Percentiles rank a stretch among this genome's conserved stretches.
phyloP scores from a whole-genome alignment of 2,113 vertebrate species.

The Coregonus clupeaformis region DNA sequence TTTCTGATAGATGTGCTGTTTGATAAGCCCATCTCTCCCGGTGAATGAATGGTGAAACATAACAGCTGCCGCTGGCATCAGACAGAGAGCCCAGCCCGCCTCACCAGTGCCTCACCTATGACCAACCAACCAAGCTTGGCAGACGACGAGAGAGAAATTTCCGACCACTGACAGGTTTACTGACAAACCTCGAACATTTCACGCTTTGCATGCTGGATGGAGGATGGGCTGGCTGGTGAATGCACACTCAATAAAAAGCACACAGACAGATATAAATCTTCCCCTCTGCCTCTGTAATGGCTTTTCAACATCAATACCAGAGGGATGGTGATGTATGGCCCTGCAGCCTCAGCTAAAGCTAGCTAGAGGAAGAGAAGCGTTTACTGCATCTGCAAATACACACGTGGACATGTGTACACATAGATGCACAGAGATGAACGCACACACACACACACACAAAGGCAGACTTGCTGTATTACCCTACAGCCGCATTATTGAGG shows the following conservation, averaged over 20 bases:
- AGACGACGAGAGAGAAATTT: neutral
- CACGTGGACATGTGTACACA: neutral
- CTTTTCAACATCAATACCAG: constrained; percentile 21
- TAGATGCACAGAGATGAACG: neutral
- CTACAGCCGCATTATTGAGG: too few species aligned
- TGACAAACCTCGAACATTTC: constrained; percentile 36
- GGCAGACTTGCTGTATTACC: too few species aligned
- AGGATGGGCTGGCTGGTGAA: neutral
- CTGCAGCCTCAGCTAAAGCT: neutral
- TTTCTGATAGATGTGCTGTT: constrained; percentile 34
- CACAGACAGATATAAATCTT: constrained; percentile 26
- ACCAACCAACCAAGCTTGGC: neutral
- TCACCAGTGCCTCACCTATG: neutral
- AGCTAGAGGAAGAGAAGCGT: neutral
- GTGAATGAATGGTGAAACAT: constrained; percentile 7
- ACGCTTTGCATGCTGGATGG: constrained; percentile 9
- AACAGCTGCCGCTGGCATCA: constrained; percentile 1
- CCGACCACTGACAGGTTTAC: constrained; percentile 53
- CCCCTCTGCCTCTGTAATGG: constrained; percentile 18
- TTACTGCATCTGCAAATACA: neutral
- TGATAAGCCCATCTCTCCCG: constrained; percentile 26
- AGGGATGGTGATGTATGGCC: constrained; percentile 18
- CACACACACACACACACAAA: neutral
- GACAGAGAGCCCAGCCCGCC: constrained; percentile 21
- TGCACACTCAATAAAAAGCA: constrained; percentile 26